These are phyloP conservation scores for Gryllus longicercus DNA, from an alignment of 2,888 invertebrate species.

Conservation along the genomic window DNA sequence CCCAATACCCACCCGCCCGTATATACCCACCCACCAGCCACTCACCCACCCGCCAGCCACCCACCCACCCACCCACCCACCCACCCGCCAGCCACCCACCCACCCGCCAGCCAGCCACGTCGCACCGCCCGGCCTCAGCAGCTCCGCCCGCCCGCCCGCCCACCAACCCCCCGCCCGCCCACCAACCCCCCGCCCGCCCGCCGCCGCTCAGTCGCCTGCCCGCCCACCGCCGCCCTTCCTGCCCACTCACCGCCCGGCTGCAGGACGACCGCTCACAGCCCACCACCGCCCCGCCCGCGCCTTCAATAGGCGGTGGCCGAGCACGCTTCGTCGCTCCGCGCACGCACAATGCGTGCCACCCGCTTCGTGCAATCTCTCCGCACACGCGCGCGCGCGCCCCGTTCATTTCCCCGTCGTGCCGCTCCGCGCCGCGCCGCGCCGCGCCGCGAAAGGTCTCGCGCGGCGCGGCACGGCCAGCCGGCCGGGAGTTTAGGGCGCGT, in stretches of 20 bases:
- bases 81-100: conserved; percentile 20
- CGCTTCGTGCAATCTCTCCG: no score
- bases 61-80: conserved; percentile 25
- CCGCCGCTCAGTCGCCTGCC: not conserved
- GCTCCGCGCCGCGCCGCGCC: no score
- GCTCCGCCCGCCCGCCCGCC: not conserved
- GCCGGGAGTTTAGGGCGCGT: no score
- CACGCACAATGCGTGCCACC: no score
- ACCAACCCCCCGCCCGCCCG: not conserved
- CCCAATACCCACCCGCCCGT: conserved; percentile 22
- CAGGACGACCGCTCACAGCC: not conserved
- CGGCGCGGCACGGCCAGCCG: no score
- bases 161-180: not conserved
- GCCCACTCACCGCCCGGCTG: conserved; percentile 2
- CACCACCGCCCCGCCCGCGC: not conserved
- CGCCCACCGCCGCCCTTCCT: not conserved
- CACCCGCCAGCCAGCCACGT: conserved; percentile 18
- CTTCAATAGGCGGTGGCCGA: no score
- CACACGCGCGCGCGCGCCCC: no score
- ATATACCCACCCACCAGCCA: no score
- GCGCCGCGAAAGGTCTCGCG: no score
- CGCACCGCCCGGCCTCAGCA: conserved; percentile 11
- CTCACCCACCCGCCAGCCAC: no score
- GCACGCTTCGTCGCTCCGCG: no score
- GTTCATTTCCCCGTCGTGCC: no score